phyloP scores from a whole-genome alignment of 2,888 invertebrate genomes.

The Aphidoletes aphidimyza region DNA sequence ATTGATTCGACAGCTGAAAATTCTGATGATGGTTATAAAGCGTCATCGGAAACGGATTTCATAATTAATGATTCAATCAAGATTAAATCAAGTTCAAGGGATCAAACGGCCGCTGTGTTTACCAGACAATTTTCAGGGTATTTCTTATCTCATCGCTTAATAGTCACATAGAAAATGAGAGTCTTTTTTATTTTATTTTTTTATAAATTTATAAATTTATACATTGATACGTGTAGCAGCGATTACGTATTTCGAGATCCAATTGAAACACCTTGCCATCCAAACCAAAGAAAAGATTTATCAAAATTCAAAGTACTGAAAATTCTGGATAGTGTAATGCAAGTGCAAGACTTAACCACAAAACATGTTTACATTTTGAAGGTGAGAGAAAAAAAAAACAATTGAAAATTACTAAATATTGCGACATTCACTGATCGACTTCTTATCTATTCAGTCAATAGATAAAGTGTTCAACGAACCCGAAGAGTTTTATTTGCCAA shows the following conservation, averaged over 20 bases:
- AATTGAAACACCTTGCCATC: constrained; percentile 56
- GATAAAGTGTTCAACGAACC: constrained; percentile 56
- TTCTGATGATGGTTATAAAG: constrained; percentile 30
- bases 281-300: constrained; percentile 64
- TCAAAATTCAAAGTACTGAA: constrained; percentile 65
- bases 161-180: not conserved
- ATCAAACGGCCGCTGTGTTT: not conserved
- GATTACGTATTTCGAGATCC: not conserved
- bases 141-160: not conserved
- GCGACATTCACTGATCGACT: not conserved
- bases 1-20: constrained; percentile 21
- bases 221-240: no score
- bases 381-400: constrained; percentile 60
- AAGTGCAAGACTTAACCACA: constrained; percentile 65
- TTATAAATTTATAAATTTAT: no score
- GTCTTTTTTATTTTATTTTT: not conserved
- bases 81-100: not conserved
- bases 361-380: constrained; percentile 65
- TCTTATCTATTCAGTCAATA: constrained; percentile 41
- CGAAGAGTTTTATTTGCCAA: constrained; percentile 64
- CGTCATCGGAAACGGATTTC: not conserved
- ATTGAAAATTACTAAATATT: constrained; percentile 57
- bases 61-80: not conserved
- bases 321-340: constrained; percentile 64
- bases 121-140: not conserved